phyloP scores from a whole-genome alignment of 2,888 invertebrate genomes.

The Sinopyrophorus schimmeli region DNA sequence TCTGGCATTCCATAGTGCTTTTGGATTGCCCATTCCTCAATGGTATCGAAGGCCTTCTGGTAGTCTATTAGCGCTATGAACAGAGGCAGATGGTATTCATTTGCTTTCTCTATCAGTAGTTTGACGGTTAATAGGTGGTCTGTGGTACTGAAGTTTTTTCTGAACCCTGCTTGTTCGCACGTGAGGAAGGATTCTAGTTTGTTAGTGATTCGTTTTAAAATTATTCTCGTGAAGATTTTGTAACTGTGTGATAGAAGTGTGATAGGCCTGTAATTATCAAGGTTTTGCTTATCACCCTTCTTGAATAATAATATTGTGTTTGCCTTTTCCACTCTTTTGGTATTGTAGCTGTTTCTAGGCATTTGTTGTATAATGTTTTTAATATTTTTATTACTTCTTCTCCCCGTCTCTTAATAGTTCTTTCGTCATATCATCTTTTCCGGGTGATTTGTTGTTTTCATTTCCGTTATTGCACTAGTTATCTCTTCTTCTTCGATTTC shows the following conservation, averaged over 20 bases:
- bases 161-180: slow-evolving; percentile 1
- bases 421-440: slow-evolving; percentile 6
- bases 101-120: slow-evolving; percentile 5
- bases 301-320: background rate
- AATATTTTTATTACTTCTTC: slow-evolving; percentile 1
- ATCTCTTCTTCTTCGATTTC: background rate
- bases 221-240: no score
- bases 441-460: slow-evolving; percentile 5
- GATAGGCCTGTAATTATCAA: background rate
- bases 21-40: slow-evolving; percentile 1
- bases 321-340: slow-evolving; percentile 1
- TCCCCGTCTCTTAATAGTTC: background rate
- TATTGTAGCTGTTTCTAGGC: background rate
- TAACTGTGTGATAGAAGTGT: background rate
- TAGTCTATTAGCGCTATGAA: slow-evolving; percentile 3
- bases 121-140: slow-evolving; percentile 5
- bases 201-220: background rate
- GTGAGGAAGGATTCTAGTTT: slow-evolving; percentile 2
- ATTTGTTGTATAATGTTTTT: slow-evolving; percentile 5
- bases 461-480: slow-evolving; percentile 1
- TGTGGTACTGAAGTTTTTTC: background rate
- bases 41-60: background rate
- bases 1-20: background rate
- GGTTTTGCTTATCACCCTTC: background rate
- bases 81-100: slow-evolving; percentile 5